Evolutionary conservation across 92 coral and sea anemone genomes (phyloP).

Genomic region (Palythoa grandiflora): DNA sequence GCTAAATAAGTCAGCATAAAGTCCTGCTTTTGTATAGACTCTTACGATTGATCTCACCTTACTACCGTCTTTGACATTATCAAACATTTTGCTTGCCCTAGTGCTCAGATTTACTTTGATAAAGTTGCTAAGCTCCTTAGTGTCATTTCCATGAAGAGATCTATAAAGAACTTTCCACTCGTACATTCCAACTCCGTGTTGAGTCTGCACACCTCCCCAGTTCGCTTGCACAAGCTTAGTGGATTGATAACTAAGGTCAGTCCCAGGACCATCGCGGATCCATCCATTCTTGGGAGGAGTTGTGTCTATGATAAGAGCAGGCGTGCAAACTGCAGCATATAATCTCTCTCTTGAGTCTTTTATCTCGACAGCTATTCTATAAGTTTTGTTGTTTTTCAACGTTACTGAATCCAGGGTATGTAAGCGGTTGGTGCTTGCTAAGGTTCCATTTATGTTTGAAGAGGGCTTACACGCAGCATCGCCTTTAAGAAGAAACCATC

Average conservation of each 20-base stretch:
- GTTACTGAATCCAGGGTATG: constrained; percentile 63
- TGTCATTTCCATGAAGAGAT: constrained; percentile 39
- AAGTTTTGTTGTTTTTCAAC: constrained; percentile 62
- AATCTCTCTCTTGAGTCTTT: constrained; percentile 67
- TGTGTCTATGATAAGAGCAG: constrained; percentile 80
- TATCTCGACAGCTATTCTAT: constrained; percentile 80
- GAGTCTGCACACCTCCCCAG: constrained; percentile 92
- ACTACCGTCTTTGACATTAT: constrained; percentile 22
- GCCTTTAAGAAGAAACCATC: constrained; percentile 45
- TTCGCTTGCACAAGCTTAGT: constrained; percentile 75
- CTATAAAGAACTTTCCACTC: constrained; percentile 77
- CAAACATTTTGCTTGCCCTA: constrained; percentile 64
- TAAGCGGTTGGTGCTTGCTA: constrained; percentile 54
- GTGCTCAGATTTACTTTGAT: constrained; percentile 67
- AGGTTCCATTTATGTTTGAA: constrained; percentile 35
- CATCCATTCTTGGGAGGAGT: constrained; percentile 84
- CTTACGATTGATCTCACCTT: constrained; percentile 57
- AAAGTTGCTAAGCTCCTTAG: constrained; percentile 58
- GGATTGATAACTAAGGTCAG: constrained; percentile 83
- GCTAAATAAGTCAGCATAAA: constrained; percentile 79
- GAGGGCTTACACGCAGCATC: constrained; percentile 59
- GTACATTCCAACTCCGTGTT: constrained; percentile 80
- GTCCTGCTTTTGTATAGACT: constrained; percentile 88
- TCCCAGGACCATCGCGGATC: constrained; percentile 84
- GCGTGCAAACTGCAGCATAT: constrained; percentile 74